phyloP scores from a whole-genome alignment of 2,888 invertebrate genomes.

The Acleris emargana region DNA sequence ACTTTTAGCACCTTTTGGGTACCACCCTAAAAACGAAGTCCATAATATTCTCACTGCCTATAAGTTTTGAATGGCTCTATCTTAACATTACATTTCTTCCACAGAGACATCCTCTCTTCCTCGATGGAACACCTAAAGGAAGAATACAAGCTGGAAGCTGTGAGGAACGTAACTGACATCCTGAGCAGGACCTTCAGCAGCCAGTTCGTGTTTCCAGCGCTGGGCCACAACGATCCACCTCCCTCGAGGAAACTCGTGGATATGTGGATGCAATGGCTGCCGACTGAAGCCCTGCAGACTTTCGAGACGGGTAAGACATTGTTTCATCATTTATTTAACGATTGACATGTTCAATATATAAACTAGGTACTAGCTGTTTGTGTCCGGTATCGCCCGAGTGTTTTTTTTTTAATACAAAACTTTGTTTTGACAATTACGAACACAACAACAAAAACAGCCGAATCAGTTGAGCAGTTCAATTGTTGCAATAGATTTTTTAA shows the following conservation, averaged over 20 bases:
- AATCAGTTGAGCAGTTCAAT: too few relatives aligned
- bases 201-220: conserved; percentile 94
- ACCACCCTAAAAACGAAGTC: neutral
- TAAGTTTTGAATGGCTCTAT: neutral
- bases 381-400: too few relatives aligned
- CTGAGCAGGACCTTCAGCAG: conserved; percentile 92
- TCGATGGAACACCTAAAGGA: conserved; percentile 87
- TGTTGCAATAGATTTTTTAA: too few relatives aligned
- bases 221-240: conserved; percentile 94
- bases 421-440: too few relatives aligned
- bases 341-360: too few relatives aligned
- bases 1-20: too few relatives aligned
- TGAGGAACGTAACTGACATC: conserved; percentile 92
- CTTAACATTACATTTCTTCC: conserved; percentile 46
- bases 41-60: neutral
- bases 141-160: conserved; percentile 87
- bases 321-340: too few relatives aligned
- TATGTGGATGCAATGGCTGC: conserved; percentile 93
- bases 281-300: conserved; percentile 91
- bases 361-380: too few relatives aligned
- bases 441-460: too few relatives aligned
- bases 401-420: too few relatives aligned
- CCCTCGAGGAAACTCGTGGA: conserved; percentile 87
- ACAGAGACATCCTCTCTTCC: conserved; percentile 93
- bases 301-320: conserved; percentile 88